Evolutionary conservation across 2,113 vertebrate species (phyloP).

Genomic region (Cisticola juncidis): DNA sequence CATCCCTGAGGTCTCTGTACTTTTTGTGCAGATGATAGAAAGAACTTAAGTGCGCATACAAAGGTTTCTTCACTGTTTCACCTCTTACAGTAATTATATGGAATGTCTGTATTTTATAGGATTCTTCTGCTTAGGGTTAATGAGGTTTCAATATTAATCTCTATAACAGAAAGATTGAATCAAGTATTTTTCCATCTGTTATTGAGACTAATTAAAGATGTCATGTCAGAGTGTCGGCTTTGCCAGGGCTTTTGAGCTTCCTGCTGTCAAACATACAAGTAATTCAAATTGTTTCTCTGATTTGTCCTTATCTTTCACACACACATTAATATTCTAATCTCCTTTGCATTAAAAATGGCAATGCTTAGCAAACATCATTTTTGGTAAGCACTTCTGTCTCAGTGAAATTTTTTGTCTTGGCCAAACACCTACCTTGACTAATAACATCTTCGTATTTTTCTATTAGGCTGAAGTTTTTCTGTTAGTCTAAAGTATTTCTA

Average conservation of each 20-base stretch:
- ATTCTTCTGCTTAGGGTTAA: background rate
- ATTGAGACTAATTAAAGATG: background rate
- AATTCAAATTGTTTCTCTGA: background rate
- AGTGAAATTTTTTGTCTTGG: background rate
- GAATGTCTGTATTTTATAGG: background rate
- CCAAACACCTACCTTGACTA: background rate
- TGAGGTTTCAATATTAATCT: background rate
- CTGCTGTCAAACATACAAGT: background rate
- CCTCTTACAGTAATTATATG: background rate
- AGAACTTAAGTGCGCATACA: background rate
- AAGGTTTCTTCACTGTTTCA: background rate
- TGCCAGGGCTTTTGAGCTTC: background rate
- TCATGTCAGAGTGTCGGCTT: background rate
- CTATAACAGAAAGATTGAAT: background rate
- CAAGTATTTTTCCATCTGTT: background rate
- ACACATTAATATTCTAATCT: background rate
- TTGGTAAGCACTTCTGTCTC: background rate
- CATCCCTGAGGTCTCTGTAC: background rate
- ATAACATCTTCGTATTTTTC: background rate
- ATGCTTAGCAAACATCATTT: background rate
- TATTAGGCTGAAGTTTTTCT: background rate
- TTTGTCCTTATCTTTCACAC: background rate
- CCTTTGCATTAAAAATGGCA: background rate
- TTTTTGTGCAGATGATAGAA: background rate
- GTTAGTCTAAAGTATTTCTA: background rate